Conservation (phyloP, 2,888 invertebrate genomes). For the Luperina nickerlii region DNA sequence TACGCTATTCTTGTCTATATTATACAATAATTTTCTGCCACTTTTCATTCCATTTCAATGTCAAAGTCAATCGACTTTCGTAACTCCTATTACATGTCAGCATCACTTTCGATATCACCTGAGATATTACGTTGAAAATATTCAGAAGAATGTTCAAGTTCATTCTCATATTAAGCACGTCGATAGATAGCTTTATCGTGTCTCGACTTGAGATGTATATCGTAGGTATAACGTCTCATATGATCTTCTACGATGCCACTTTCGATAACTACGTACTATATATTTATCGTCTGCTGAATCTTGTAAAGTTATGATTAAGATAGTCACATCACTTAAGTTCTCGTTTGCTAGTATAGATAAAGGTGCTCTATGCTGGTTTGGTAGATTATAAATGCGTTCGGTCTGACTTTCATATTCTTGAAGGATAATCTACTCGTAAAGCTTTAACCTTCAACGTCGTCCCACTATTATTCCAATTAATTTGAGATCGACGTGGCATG, state of each 20-base stretch:
- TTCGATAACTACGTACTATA: slow-evolving; percentile 44
- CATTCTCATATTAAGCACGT: slow-evolving; percentile 22
- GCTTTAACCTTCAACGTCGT: neutral
- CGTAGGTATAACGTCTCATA: slow-evolving; percentile 35
- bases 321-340: slow-evolving; percentile 18
- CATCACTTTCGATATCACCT: slow-evolving; percentile 31
- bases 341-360: slow-evolving; percentile 11
- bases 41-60: slow-evolving; percentile 28
- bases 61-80: slow-evolving; percentile 23
- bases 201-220: slow-evolving; percentile 24
- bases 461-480: neutral
- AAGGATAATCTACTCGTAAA: neutral
- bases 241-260: slow-evolving; percentile 37
- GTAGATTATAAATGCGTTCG: neutral
- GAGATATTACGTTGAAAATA: slow-evolving; percentile 35
- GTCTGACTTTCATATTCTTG: neutral
- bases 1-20: neutral
- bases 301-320: slow-evolving; percentile 11
- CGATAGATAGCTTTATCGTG: slow-evolving; percentile 26
- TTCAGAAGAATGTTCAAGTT: slow-evolving; percentile 30
- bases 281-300: slow-evolving; percentile 28
- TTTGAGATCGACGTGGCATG: neutral
- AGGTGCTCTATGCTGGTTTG: neutral
- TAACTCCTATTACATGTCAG: slow-evolving; percentile 5
- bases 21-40: neutral